Evolutionary conservation across 2,888 invertebrate species (phyloP).

Genomic region (Rosalia funebris): DNA sequence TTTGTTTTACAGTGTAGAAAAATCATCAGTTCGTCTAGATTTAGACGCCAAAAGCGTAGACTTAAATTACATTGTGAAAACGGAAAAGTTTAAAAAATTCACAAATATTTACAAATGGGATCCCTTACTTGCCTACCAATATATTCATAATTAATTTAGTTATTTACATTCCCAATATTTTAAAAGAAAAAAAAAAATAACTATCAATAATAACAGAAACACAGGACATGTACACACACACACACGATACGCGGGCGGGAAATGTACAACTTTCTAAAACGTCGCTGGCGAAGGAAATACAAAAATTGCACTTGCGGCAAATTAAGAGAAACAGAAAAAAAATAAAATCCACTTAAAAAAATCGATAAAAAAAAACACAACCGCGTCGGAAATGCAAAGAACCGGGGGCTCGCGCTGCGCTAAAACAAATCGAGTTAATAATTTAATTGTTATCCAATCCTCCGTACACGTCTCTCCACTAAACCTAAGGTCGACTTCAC

Average conservation of each 20-base stretch:
- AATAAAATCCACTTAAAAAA: slow-evolving; percentile 36
- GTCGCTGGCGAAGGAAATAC: slow-evolving; percentile 31
- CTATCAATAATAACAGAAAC: slow-evolving; percentile 21
- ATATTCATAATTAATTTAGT: slow-evolving; percentile 53
- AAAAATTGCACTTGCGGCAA: slow-evolving; percentile 45
- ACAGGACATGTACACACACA: slow-evolving; percentile 42
- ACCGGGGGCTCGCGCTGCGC: slow-evolving; percentile 43
- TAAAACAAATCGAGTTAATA: slow-evolving; percentile 44
- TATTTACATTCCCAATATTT: slow-evolving; percentile 54
- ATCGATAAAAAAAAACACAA: slow-evolving; percentile 40
- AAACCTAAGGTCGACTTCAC: slow-evolving; percentile 45
- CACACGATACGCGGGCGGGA: slow-evolving; percentile 28
- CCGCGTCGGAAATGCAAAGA: slow-evolving; percentile 53
- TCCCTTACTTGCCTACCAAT: slow-evolving; percentile 44
- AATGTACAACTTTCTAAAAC: slow-evolving; percentile 45
- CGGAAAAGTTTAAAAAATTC: slow-evolving; percentile 60
- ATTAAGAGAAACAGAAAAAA: slow-evolving; percentile 29
- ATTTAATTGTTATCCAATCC: slow-evolving; percentile 45
- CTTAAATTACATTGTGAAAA: slow-evolving; percentile 58
- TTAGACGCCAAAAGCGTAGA: slow-evolving; percentile 57
- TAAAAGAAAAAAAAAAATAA: slow-evolving; percentile 36
- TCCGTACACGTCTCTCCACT: slow-evolving; percentile 33
- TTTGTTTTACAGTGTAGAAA: slow-evolving; percentile 60
- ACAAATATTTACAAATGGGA: slow-evolving; percentile 60
- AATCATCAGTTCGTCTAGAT: slow-evolving; percentile 60